phyloP scores from a whole-genome alignment of 2,797 vertebrate species.

The Eupleurogrammus muticus region DNA sequence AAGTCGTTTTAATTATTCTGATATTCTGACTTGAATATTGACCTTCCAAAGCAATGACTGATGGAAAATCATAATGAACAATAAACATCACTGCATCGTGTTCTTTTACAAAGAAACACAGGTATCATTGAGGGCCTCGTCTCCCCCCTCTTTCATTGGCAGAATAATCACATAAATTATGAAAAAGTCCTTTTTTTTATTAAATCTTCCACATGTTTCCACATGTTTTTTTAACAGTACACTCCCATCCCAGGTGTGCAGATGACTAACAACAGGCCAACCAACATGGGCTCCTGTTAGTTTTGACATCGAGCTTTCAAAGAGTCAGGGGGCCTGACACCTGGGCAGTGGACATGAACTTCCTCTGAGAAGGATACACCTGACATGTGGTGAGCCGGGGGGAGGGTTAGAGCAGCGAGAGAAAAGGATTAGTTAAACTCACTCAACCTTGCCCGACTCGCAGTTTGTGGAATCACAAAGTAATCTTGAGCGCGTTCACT shows the following conservation, averaged over 20 bases:
- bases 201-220: conserved; percentile 1
- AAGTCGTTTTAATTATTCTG: neutral
- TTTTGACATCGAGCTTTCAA: conserved; percentile 62
- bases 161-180: conserved; percentile 3
- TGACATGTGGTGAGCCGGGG: conserved; percentile 58
- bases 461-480: conserved; percentile 76
- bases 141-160: neutral
- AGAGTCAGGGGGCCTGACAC: conserved; percentile 54
- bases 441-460: conserved; percentile 69
- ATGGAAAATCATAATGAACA: neutral
- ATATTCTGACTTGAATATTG: neutral
- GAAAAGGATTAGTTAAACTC: conserved; percentile 63
- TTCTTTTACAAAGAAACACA: neutral
- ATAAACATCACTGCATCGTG: neutral
- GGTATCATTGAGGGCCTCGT: neutral
- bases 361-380: conserved; percentile 42
- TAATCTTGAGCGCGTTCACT: conserved; percentile 79
- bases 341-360: conserved; percentile 69
- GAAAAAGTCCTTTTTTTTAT: neutral
- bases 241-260: conserved; percentile 50
- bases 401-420: neutral
- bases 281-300: conserved; percentile 33
- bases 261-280: conserved; percentile 16
- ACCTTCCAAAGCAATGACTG: neutral
- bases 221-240: conserved; percentile 3